phyloP scores from a whole-genome alignment of 2,113 vertebrate species.

The Mesoclemmys tuberculata region DNA sequence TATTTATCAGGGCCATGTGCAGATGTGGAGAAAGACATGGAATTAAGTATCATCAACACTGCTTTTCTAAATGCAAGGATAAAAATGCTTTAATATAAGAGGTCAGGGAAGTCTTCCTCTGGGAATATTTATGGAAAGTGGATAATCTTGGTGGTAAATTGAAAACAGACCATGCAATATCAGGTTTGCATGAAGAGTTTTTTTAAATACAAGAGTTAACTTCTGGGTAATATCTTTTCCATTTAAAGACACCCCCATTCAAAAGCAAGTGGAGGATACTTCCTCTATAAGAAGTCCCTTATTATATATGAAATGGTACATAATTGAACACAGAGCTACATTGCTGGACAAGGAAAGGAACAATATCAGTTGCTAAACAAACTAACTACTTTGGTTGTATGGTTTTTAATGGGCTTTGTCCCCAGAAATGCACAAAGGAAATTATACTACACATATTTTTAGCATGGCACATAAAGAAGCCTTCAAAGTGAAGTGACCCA shows the following conservation, averaged over 20 bases:
- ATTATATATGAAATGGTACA: not conserved
- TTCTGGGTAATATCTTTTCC: not conserved
- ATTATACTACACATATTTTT: not conserved
- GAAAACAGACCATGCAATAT: not conserved
- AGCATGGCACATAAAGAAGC: not conserved
- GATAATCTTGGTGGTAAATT: conserved; percentile 51
- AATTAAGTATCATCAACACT: conserved; percentile 43
- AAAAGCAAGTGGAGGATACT: not conserved
- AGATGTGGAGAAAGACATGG: conserved; percentile 23
- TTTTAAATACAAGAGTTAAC: conserved; percentile 4
- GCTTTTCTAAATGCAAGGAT: conserved; percentile 13
- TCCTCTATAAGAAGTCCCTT: not conserved
- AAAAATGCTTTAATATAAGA: conserved; percentile 42
- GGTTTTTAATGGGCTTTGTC: not conserved
- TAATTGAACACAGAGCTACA: not conserved
- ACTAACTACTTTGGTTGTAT: not conserved
- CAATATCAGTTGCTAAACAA: not conserved
- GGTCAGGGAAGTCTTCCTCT: not conserved
- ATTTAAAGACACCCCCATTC: not conserved
- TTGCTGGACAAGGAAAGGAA: conserved; percentile 4
- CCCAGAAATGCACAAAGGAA: not conserved
- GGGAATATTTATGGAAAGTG: conserved; percentile 47
- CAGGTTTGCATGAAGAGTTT: conserved; percentile 19
- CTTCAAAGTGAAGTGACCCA: not conserved
- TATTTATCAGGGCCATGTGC: conserved; percentile 43